phyloP scores from a whole-genome alignment of 1,140 invertebrate species.

The Helicoverpa armigera region DNA sequence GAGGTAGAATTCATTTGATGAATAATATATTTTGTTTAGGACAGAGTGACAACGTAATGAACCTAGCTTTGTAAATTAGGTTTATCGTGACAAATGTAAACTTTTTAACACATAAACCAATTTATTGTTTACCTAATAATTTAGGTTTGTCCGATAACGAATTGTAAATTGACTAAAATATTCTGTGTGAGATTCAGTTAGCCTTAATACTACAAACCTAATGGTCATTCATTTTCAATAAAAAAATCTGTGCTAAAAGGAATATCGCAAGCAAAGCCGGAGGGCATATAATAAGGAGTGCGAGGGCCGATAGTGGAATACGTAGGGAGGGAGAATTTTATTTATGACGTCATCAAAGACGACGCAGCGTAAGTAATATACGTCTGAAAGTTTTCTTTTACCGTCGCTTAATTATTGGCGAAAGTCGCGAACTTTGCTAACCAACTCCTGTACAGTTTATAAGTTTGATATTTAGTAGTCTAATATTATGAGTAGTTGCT shows the following conservation, averaged over 20 bases:
- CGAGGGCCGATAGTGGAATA: slow-evolving; percentile 13
- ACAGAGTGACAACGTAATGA: no score
- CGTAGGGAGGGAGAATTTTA: slow-evolving; percentile 55
- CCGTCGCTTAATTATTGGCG: slow-evolving; percentile 42
- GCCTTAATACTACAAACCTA: no score
- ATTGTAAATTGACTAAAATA: no score
- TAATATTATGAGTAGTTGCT: slow-evolving; percentile 22
- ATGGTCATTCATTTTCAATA: background rate
- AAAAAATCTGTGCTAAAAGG: background rate
- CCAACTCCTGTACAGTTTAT: slow-evolving; percentile 18
- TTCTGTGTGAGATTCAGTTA: no score
- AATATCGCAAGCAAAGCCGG: slow-evolving; percentile 22
- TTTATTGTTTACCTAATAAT: no score
- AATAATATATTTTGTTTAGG: background rate
- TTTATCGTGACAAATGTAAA: no score
- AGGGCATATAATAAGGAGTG: slow-evolving; percentile 13
- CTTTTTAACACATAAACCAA: no score
- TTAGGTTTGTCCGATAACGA: no score
- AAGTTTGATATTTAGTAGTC: slow-evolving; percentile 36
- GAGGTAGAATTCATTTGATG: slow-evolving; percentile 10
- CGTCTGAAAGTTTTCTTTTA: slow-evolving; percentile 49
- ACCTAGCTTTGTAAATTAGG: no score
- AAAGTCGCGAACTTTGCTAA: slow-evolving; percentile 27
- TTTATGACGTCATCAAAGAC: slow-evolving; percentile 63
- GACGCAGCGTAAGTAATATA: slow-evolving; percentile 54